Conservation (phyloP, 2,888 invertebrate species). For the Stenodera caucasica region DNA sequence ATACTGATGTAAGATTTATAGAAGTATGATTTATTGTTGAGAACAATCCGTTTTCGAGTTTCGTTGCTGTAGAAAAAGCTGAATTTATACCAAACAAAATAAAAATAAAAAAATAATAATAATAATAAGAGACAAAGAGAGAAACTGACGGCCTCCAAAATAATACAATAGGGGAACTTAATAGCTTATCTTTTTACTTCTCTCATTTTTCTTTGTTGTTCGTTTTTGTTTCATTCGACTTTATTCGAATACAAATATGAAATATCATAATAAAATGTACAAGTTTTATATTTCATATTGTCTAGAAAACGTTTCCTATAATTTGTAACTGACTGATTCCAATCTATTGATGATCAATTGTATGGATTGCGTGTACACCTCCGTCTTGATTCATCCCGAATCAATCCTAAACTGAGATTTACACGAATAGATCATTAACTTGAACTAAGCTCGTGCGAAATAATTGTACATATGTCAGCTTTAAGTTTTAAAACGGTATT, state of each 20-base stretch:
- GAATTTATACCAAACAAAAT: neutral
- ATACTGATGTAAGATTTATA: slow-evolving; percentile 46
- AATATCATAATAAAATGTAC: neutral
- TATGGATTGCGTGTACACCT: too few species aligned
- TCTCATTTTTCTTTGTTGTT: neutral
- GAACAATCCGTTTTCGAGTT: slow-evolving; percentile 38
- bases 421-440: too few species aligned
- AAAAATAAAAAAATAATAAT: neutral
- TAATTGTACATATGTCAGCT: neutral
- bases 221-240: neutral
- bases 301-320: too few species aligned
- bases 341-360: too few species aligned
- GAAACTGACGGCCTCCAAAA: neutral
- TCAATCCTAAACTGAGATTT: too few species aligned
- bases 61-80: neutral
- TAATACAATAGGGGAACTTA: neutral
- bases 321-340: too few species aligned
- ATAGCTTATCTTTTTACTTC: slow-evolving; percentile 6
- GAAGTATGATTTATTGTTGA: slow-evolving; percentile 45
- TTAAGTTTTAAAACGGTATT: neutral
- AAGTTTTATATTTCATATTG: neutral
- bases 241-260: neutral
- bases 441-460: neutral
- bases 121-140: too few species aligned
- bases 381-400: too few species aligned